Evolutionary conservation across 2,113 vertebrate genomes (phyloP).

Genomic region (Salvelinus namaycush): DNA sequence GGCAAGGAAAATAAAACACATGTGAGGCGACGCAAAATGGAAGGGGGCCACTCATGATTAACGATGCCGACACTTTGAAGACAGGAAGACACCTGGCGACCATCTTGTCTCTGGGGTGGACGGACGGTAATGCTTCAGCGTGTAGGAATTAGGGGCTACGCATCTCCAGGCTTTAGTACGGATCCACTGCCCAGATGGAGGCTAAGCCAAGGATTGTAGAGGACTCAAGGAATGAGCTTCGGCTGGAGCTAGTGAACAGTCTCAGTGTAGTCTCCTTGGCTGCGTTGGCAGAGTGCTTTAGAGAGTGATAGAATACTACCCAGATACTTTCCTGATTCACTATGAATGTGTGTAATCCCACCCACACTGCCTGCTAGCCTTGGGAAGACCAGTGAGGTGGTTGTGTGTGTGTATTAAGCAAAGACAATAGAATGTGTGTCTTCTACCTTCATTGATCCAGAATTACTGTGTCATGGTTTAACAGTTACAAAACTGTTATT

Average conservation of each 20-base stretch:
- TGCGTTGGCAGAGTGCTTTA: constrained; percentile 17
- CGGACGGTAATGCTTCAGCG: constrained; percentile 64
- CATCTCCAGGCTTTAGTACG: constrained; percentile 58
- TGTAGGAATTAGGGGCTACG: constrained; percentile 59
- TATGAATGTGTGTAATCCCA: too few relatives aligned
- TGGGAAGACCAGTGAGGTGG: too few relatives aligned
- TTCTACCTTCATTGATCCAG: too few relatives aligned
- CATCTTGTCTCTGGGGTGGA: constrained; percentile 71
- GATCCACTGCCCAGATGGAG: constrained; percentile 59
- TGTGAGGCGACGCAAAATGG: constrained; percentile 51
- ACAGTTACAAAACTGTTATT: too few relatives aligned
- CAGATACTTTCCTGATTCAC: too few relatives aligned
- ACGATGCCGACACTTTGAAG: constrained; percentile 70
- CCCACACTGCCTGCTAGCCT: too few relatives aligned
- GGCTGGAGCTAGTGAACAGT: constrained; percentile 19
- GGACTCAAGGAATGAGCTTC: constrained; percentile 42
- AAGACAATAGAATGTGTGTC: too few relatives aligned
- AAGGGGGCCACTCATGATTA: constrained; percentile 61
- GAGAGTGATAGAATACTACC: constrained; percentile 29
- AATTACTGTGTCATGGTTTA: too few relatives aligned
- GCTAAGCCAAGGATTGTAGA: constrained; percentile 38
- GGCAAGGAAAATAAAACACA: constrained; percentile 63
- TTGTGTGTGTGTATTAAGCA: too few relatives aligned
- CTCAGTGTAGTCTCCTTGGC: constrained; percentile 9
- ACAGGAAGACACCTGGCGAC: constrained; percentile 76